Evolutionary conservation across 2,888 invertebrate species (phyloP), one percentile per base, ranked within the genome.

Genomic region (Sesia bembeciformis): DNA sequence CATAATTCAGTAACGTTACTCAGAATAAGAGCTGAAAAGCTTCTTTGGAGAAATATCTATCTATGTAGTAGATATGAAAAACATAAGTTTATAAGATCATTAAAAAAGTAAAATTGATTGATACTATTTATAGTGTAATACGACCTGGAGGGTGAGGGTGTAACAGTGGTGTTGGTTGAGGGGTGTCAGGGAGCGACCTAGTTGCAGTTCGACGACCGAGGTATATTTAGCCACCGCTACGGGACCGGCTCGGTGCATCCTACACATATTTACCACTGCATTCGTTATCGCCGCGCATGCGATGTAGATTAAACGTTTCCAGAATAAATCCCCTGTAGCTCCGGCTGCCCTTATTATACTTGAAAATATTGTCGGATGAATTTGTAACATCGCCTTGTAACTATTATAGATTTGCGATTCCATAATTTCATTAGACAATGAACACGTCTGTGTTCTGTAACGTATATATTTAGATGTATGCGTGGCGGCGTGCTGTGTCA

Each of bases 171-270:
- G 54, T 7, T 55, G 52, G 41, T 59, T 52, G 52, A 54, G 57
- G 54, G 57, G 59, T 49, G 58, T 54, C 60, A 70, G 76, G 78
- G 79, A 73, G 76, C 73, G 86, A 79, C 87, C 88, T 69, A 81
- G 61, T 78, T 87, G 70, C 67, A 64, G 87, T 78, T 78, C 86
- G 76, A 68, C 76, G 85, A 78, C 86, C 86, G 81, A 60, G 71
- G 72, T 87, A 86, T 84, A 87, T 88, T 84, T 84, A 87, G 84
- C 76, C 58, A 46, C 46, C 86, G 84, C 76, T 58, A 46, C 46
- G 46, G 46, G 58, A 68, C 63, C 64, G 63, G 61, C 62, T 62
- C 66, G 64, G 56, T 81, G 81, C 81, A 82, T 72, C 72, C 78
- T 75, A 76, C 78, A 74, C 46, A 7, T 5, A 50, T 50, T 50